These are phyloP conservation scores for Polyergus mexicanus DNA, from an alignment of 1,140 invertebrate genomes.

Conservation along the genomic window DNA sequence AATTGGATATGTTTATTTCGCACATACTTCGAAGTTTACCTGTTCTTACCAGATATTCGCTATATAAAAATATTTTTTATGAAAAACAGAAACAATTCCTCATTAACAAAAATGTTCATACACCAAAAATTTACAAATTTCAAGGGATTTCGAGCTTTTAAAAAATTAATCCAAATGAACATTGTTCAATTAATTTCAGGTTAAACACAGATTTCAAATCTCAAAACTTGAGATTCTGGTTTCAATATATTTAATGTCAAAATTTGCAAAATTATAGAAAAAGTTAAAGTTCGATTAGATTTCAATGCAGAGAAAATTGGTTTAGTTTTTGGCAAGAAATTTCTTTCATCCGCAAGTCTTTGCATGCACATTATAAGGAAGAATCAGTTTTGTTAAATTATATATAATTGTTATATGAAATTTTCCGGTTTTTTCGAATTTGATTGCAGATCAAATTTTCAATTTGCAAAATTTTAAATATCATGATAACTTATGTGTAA, in stretches of 20 bases:
- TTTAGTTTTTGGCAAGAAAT: not conserved
- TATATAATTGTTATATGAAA: not conserved
- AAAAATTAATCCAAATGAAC: too few species aligned
- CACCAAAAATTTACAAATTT: not conserved
- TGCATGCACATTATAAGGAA: not conserved
- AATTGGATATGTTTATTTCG: not conserved
- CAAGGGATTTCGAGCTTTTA: not conserved
- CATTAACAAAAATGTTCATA: not conserved
- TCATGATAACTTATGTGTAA: not conserved
- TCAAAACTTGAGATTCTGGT: not conserved
- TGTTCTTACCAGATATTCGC: not conserved
- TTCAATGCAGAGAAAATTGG: not conserved
- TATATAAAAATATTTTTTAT: not conserved
- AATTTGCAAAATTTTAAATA: slow-evolving; percentile 15
- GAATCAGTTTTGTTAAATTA: not conserved
- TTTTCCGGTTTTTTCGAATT: not conserved
- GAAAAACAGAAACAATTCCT: slow-evolving; percentile 5
- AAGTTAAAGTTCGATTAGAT: not conserved
- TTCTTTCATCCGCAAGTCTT: not conserved
- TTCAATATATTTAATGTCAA: slow-evolving; percentile 1
- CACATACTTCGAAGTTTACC: not conserved
- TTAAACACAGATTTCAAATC: not conserved
- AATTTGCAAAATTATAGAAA: not conserved
- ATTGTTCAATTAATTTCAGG: too few species aligned
- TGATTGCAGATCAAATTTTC: not conserved